A percentile compares a stretch with the other conserved stretches of the same genome.
These are phyloP conservation scores for Scaptomyza tumidula DNA, from an alignment of 2,888 invertebrate species.

Conservation along the genomic window DNA sequence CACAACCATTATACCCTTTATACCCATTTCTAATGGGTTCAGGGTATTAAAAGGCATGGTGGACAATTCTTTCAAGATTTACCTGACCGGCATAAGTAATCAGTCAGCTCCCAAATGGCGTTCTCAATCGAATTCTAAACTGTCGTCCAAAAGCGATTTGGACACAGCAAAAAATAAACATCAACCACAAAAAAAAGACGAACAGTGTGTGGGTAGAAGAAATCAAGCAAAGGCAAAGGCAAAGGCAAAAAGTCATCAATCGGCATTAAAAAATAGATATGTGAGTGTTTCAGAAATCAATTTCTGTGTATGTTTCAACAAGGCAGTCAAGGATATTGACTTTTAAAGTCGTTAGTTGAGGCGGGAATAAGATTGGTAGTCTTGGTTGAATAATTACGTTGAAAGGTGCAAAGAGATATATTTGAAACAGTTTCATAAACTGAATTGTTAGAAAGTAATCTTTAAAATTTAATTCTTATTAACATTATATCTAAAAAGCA, in stretches of 20 bases:
- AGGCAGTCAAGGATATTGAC: not conserved
- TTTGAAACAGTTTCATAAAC: too few species aligned
- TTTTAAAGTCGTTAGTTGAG: not conserved
- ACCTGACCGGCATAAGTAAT: slow-evolving; percentile 79
- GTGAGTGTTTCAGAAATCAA: slow-evolving; percentile 22
- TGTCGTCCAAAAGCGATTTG: slow-evolving; percentile 76
- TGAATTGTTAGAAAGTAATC: too few species aligned
- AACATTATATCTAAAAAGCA: not conserved
- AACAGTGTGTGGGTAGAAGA: not conserved
- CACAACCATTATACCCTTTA: too few species aligned
- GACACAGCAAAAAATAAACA: slow-evolving; percentile 43
- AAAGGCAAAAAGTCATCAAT: slow-evolving; percentile 49
- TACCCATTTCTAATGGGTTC: too few species aligned
- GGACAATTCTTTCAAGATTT: slow-evolving; percentile 68
- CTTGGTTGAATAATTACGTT: too few species aligned
- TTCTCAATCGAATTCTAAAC: slow-evolving; percentile 71
- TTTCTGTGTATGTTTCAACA: not conserved
- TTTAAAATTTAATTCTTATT: too few species aligned
- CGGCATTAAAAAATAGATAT: slow-evolving; percentile 24
- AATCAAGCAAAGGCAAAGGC: slow-evolving; percentile 11
- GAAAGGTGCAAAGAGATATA: too few species aligned
- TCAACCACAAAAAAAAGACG: slow-evolving; percentile 1
- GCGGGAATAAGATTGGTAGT: too few species aligned
- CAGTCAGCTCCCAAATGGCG: slow-evolving; percentile 41
- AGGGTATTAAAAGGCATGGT: too few species aligned